A percentile compares a stretch with the other conserved stretches of the same genome.
phyloP scores from a whole-genome alignment of 1,140 invertebrate species.

The Anadara kagoshimensis region DNA sequence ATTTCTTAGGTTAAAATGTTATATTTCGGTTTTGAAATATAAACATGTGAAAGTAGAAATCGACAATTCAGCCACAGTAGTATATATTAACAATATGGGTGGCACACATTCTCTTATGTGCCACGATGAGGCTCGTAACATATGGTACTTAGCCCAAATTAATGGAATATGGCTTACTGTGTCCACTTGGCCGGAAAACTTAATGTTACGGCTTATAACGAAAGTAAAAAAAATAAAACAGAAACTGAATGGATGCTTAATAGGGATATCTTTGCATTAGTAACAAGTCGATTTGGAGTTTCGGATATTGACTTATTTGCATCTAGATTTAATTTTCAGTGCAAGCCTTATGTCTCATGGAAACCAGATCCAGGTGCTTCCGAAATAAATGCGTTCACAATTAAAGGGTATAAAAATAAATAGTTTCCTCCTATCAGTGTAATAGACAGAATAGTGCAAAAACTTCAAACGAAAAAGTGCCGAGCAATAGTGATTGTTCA shows the following conservation, averaged over 20 bases:
- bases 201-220: too few relatives aligned
- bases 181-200: too few relatives aligned
- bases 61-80: too few relatives aligned
- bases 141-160: too few relatives aligned
- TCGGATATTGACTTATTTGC: slow-evolving; percentile 45
- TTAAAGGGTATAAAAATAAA: slow-evolving; percentile 5
- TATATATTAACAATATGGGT: slow-evolving; percentile 3
- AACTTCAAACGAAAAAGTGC: slow-evolving; percentile 24
- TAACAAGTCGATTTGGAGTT: slow-evolving; percentile 6
- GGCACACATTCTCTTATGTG: background rate
- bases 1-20: background rate
- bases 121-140: background rate
- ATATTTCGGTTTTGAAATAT: background rate
- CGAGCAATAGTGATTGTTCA: slow-evolving; percentile 30
- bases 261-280: slow-evolving; percentile 20
- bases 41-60: slow-evolving; percentile 1
- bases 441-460: slow-evolving; percentile 20
- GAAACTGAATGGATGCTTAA: slow-evolving; percentile 27
- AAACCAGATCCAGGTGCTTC: slow-evolving; percentile 30
- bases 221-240: slow-evolving; percentile 29
- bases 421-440: slow-evolving; percentile 50
- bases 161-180: too few relatives aligned
- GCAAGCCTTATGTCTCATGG: slow-evolving; percentile 27
- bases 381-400: slow-evolving; percentile 26
- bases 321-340: slow-evolving; percentile 38